Evolutionary conservation across 1,140 invertebrate species (phyloP).

Genomic region (Lordiphosa clarofinis): DNA sequence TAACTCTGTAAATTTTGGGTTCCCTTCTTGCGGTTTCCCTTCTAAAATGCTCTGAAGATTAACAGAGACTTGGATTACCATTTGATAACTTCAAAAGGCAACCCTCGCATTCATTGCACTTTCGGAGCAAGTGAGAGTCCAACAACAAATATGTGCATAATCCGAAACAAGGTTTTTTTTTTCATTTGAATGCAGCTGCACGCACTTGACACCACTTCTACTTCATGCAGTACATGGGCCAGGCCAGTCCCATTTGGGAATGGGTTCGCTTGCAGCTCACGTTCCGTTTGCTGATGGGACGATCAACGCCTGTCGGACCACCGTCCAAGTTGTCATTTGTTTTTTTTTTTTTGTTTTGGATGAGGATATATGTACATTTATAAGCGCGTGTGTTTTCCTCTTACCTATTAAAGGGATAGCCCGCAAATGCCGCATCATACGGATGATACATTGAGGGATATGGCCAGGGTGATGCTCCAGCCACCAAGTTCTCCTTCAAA

Average conservation of each 20-base stretch:
- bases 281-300: constrained; percentile 38
- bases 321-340: constrained; percentile 47
- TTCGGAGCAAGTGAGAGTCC: constrained; percentile 5
- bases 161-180: constrained; percentile 13
- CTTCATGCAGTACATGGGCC: too few relatives aligned
- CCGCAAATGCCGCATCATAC: constrained; percentile 92
- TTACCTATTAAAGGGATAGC: constrained; percentile 96
- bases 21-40: too few relatives aligned
- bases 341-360: constrained; percentile 9
- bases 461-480: constrained; percentile 89
- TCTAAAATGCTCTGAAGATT: too few relatives aligned
- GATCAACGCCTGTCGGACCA: constrained; percentile 68
- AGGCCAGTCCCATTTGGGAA: too few relatives aligned
- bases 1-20: too few relatives aligned
- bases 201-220: constrained; percentile 25
- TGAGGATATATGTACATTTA: constrained; percentile 4
- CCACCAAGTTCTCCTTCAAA: constrained; percentile 92
- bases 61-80: too few relatives aligned
- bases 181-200: constrained; percentile 53
- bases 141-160: constrained; percentile 9
- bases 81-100: too few relatives aligned
- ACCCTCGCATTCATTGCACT: constrained; percentile 30
- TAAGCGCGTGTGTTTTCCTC: constrained; percentile 70
- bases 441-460: constrained; percentile 94
- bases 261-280: constrained; percentile 40